Base-by-base conservation (phyloP, 2,113 vertebrate species). In the Pomatostomus ruficeps region DNA sequence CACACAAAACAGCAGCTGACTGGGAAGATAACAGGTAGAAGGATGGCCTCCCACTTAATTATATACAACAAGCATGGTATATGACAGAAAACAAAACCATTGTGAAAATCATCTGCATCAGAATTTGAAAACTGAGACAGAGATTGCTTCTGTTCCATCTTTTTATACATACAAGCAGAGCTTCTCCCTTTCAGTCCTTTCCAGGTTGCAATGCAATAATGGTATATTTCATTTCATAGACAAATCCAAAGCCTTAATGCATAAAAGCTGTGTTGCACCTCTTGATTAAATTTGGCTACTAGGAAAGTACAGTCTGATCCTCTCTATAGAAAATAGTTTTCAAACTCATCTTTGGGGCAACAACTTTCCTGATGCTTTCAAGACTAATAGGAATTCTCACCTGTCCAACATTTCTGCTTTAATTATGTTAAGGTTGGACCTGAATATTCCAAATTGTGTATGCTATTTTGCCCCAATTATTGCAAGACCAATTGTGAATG, bases 51-150 rank as follows among this genome's bases (percentile, higher is more conserved):
- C n/a, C 21, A 55, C 9, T 29, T 20, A 54, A 28, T 33, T 70
- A 59, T 54, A 22, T 71, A 11, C 18, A 63, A 13, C 1, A 24
- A 4, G 6, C 20, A 20, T 1, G 1, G 3, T 6, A 33, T 36
- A 25, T 29, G 22, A 20, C 2, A 76, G 19, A 49, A 80, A 90
- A 80, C 3, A 73, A 73, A 85, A 42, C 5, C 4, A 25, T 12
- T 12, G 29, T 5, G 6, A 76, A 61, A 66, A 74, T 55, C 52
- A 29, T 26, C 18, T 68, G 5, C 11, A 55, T 42, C 23, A 36
- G 35, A 36, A 3, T 57, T 40, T 40, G 40, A 65, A 86, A 71
- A 57, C 0, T 43, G 57, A 68, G 14, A 38, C 24, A 63, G 6
- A 65, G 3, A 46, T 33, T 38, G 11, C 2, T 21, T 20, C 8